These are phyloP conservation scores for Pseudoatta argentina DNA, from an alignment of 1,140 invertebrate genomes.

Conservation along the genomic window DNA sequence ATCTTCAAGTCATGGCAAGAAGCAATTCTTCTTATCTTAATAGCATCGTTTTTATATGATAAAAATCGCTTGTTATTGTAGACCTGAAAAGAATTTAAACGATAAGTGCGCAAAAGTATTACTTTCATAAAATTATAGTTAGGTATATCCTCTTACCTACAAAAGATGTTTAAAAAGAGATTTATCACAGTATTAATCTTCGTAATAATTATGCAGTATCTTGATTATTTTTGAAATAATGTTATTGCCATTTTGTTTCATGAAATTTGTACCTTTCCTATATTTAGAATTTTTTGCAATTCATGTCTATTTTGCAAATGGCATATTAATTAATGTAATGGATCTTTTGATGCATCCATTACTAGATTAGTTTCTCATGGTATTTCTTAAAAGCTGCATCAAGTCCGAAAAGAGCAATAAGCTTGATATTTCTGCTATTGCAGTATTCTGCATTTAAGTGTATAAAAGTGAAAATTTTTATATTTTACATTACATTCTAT, in stretches of 20 bases:
- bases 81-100: neutral
- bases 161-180: neutral
- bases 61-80: slow-evolving; percentile 2
- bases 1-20: slow-evolving; percentile 30
- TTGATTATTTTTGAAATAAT: neutral
- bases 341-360: slow-evolving; percentile 51
- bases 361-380: slow-evolving; percentile 36
- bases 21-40: slow-evolving; percentile 20
- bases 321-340: slow-evolving; percentile 56
- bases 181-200: neutral
- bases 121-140: slow-evolving; percentile 1
- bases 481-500: neutral
- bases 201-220: neutral
- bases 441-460: slow-evolving; percentile 19
- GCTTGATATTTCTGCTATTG: neutral
- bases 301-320: slow-evolving; percentile 23
- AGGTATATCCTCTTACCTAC: neutral
- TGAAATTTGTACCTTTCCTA: neutral
- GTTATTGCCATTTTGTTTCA: slow-evolving; percentile 18
- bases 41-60: neutral
- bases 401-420: slow-evolving; percentile 30
- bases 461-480: neutral
- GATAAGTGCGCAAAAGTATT: neutral
- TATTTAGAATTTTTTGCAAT: neutral
- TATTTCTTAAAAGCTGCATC: neutral